A percentile compares a stretch with the other conserved stretches of the same genome.
Conservation (phyloP, 2,888 invertebrate species). For the Glyphotaelius pellucidus region DNA sequence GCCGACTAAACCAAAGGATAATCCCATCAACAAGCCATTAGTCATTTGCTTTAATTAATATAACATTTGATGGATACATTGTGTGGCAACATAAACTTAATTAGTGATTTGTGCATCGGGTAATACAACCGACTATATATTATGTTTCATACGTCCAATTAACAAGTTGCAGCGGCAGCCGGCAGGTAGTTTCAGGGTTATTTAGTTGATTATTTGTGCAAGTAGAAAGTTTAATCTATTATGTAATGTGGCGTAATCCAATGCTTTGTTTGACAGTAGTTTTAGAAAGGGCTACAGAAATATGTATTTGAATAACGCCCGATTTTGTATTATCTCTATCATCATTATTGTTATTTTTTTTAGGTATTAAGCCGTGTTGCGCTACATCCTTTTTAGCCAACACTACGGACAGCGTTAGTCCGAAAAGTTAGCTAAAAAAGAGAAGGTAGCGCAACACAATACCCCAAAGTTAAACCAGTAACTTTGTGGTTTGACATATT, state of each 20-base stretch:
- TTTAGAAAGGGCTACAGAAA: no score
- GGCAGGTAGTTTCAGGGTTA: background rate
- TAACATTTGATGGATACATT: conserved; percentile 51
- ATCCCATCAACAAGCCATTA: conserved; percentile 56
- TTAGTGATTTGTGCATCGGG: conserved; percentile 54
- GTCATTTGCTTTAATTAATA: conserved; percentile 58
- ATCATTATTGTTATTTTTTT: no score
- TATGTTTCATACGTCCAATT: conserved; percentile 36
- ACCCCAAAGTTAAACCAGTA: no score
- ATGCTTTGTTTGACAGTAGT: no score
- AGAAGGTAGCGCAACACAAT: no score
- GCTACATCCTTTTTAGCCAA: no score
- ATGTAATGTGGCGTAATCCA: background rate
- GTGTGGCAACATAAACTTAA: conserved; percentile 52
- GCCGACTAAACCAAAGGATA: conserved; percentile 9
- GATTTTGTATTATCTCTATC: no score
- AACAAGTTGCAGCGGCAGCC: conserved; percentile 3
- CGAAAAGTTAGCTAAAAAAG: no score
- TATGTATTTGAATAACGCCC: no score
- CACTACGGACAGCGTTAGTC: no score
- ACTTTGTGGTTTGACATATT: no score
- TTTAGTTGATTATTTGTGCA: background rate
- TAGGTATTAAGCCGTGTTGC: no score
- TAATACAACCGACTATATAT: conserved; percentile 16
- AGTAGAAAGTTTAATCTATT: background rate